Percentiles rank a stretch among this genome's conserved stretches.
Evolutionary conservation across 2,888 invertebrate species (phyloP).

Genomic region (Tenthredo amoena): DNA sequence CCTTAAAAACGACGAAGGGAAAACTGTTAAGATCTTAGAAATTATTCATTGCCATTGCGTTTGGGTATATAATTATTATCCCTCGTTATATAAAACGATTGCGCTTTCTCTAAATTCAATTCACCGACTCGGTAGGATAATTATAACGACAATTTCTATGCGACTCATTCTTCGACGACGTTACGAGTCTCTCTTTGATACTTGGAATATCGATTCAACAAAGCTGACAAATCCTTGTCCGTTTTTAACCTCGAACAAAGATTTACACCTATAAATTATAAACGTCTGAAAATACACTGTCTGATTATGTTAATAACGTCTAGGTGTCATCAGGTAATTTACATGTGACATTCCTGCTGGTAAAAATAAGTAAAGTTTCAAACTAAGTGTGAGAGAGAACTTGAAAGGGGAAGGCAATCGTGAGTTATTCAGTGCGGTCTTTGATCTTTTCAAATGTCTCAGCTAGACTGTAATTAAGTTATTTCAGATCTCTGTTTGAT

Average conservation of each 20-base stretch:
- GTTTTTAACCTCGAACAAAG: background rate
- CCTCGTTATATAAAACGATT: slow-evolving; percentile 31
- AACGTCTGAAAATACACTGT: background rate
- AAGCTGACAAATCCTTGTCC: background rate
- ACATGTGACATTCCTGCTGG: background rate
- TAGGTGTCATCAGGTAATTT: background rate
- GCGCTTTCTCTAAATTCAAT: slow-evolving; percentile 17
- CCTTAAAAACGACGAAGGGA: background rate
- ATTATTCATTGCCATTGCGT: slow-evolving; percentile 24
- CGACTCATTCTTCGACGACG: background rate
- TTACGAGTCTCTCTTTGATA: slow-evolving; percentile 1
- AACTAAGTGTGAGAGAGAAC: background rate
- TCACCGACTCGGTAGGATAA: background rate
- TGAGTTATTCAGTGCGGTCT: slow-evolving; percentile 27
- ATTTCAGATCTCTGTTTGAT: slow-evolving; percentile 35
- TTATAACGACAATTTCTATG: background rate
- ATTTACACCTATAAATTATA: background rate
- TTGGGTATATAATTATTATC: background rate
- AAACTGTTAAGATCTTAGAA: background rate
- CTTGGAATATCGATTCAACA: background rate
- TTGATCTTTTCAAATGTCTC: slow-evolving; percentile 29
- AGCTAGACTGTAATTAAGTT: slow-evolving; percentile 38
- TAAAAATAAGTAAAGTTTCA: background rate
- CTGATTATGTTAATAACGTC: background rate
- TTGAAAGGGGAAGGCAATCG: slow-evolving; percentile 27